Percentiles rank a stretch among this genome's conserved stretches.
Evolutionary conservation across 2,797 vertebrate genomes (phyloP).

Genomic region (Trachops cirrhosus): DNA sequence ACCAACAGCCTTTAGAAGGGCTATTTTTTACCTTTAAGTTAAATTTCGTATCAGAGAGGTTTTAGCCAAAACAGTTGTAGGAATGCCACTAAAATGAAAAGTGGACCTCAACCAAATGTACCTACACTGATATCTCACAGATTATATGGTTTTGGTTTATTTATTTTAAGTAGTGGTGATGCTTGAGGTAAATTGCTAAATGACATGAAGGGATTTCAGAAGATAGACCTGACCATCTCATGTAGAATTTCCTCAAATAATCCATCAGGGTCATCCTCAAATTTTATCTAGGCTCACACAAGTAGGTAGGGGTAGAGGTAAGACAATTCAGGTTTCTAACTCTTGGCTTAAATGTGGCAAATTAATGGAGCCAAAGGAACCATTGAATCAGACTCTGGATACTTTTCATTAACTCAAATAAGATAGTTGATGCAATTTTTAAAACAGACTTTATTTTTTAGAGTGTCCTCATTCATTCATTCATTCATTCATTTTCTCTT

Average conservation of each 20-base stretch:
- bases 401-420: slow-evolving; percentile 22
- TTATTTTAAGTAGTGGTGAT: not conserved
- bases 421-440: not conserved
- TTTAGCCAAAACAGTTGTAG: slow-evolving; percentile 35
- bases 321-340: not conserved
- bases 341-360: not conserved
- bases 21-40: slow-evolving; percentile 33
- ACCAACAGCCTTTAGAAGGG: not conserved
- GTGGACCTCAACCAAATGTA: not conserved
- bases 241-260: not conserved
- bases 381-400: not conserved
- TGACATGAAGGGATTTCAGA: not conserved
- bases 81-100: slow-evolving; percentile 34
- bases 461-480: not conserved
- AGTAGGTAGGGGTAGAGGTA: not conserved
- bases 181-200: not conserved
- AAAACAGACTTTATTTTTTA: not conserved
- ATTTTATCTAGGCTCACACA: not conserved
- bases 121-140: not conserved
- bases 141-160: not conserved
- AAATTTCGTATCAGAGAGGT: not conserved
- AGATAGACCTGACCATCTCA: not conserved
- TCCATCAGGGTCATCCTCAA: not conserved
- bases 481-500: not conserved
- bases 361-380: not conserved